Percentiles rank a stretch among this genome's conserved stretches.
phyloP scores from a whole-genome alignment of 2,797 vertebrate species.

The Falco cherrug region DNA sequence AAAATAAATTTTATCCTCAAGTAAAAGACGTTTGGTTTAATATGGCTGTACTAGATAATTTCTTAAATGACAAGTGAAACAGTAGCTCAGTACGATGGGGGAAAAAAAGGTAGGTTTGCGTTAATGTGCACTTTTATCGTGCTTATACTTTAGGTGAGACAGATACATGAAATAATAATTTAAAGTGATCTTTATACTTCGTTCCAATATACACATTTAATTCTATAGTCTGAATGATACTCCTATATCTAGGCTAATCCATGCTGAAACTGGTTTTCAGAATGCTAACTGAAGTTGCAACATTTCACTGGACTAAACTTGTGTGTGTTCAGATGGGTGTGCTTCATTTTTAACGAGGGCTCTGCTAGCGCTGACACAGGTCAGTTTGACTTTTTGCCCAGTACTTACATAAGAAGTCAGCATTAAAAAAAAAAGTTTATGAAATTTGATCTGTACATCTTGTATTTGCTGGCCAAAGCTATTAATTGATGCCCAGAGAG shows the following conservation, averaged over 20 bases:
- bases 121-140: not conserved
- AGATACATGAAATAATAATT: not conserved
- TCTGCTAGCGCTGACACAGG: not conserved
- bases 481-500: not conserved
- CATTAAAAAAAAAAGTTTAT: not conserved
- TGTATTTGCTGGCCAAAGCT: slow-evolving; percentile 32
- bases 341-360: not conserved
- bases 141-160: not conserved
- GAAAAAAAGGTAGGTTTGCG: not conserved
- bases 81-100: not conserved
- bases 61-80: not conserved
- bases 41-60: not conserved
- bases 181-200: not conserved
- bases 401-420: slow-evolving; percentile 8
- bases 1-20: not conserved
- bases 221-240: not conserved
- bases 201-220: not conserved
- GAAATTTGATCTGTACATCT: slow-evolving; percentile 40
- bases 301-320: accelerated
- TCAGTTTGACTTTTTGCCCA: slow-evolving; percentile 52
- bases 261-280: not conserved
- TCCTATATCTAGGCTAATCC: not conserved
- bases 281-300: not conserved
- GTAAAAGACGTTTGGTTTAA: not conserved
- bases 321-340: not conserved